Evolutionary conservation across 2,113 vertebrate species (phyloP).

Genomic region (Rynchops niger): DNA sequence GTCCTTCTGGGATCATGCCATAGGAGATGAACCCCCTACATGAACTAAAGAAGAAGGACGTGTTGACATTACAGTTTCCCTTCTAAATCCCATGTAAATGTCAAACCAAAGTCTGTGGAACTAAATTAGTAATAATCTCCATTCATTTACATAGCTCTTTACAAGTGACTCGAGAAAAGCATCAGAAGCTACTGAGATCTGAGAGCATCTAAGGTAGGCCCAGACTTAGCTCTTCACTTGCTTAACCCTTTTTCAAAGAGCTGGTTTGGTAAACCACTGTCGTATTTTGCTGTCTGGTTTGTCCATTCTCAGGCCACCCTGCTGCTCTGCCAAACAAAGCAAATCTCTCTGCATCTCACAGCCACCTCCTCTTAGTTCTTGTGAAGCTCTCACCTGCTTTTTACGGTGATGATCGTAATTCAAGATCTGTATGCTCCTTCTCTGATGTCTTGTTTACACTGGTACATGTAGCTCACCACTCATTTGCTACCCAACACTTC

Average conservation of each 20-base stretch:
- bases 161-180: not conserved
- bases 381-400: not conserved
- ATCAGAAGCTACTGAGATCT: not conserved
- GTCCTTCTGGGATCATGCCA: not conserved
- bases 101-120: not conserved
- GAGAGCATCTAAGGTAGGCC: not conserved
- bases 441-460: not conserved
- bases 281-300: not conserved
- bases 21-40: not conserved
- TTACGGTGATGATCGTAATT: fast-evolving
- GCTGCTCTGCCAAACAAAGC: not conserved
- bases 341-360: not conserved
- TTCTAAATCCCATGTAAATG: not conserved
- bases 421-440: not conserved
- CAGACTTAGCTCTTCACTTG: not conserved
- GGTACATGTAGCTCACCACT: not conserved
- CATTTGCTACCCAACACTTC: not conserved
- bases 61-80: not conserved
- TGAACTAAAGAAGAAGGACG: not conserved
- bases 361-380: not conserved
- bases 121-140: not conserved
- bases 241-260: not conserved
- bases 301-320: not conserved
- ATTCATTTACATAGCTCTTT: not conserved
- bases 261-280: not conserved